Evolutionary conservation across 2,797 vertebrate genomes (phyloP).

Genomic region (Epinephelus awoara): DNA sequence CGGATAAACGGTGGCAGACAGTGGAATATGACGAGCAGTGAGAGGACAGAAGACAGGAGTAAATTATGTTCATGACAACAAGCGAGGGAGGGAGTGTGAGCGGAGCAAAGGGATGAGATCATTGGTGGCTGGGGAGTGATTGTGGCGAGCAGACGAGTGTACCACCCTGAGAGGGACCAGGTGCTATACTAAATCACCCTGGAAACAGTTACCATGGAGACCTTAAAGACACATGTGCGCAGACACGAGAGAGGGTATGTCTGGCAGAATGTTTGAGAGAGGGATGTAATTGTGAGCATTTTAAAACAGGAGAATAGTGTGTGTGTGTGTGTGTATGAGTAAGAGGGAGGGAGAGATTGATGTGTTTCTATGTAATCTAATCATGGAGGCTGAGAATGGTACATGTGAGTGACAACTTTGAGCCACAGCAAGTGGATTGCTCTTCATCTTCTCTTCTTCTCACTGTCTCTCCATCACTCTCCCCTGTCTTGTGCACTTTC

Average conservation of each 20-base stretch:
- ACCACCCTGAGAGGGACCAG: constrained; percentile 84
- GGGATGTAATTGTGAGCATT: constrained; percentile 41
- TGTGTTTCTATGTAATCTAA: constrained; percentile 65
- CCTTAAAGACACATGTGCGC: constrained; percentile 76
- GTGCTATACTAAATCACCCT: constrained; percentile 82
- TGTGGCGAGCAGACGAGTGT: constrained; percentile 69
- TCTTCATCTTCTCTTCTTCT: constrained; percentile 17
- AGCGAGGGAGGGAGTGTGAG: constrained; percentile 37
- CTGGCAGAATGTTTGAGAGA: constrained; percentile 25
- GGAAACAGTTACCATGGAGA: constrained; percentile 82
- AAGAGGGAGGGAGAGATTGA: constrained; percentile 31
- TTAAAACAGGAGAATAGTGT: constrained; percentile 2
- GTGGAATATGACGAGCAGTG: constrained; percentile 35
- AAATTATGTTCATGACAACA: constrained; percentile 46
- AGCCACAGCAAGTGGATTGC: constrained; percentile 51
- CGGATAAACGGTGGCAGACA: constrained; percentile 34
- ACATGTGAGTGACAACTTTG: constrained; percentile 46
- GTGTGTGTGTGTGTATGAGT: constrained; percentile 14
- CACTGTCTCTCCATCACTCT: not conserved
- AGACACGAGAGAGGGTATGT: constrained; percentile 13
- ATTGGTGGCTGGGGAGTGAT: constrained; percentile 73
- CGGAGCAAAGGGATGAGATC: constrained; percentile 75
- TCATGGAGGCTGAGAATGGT: constrained; percentile 64
- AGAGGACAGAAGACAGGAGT: constrained; percentile 46
- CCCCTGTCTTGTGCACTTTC: not conserved